Conservation (phyloP, 2,797 vertebrate species). For the Falco berigora region DNA sequence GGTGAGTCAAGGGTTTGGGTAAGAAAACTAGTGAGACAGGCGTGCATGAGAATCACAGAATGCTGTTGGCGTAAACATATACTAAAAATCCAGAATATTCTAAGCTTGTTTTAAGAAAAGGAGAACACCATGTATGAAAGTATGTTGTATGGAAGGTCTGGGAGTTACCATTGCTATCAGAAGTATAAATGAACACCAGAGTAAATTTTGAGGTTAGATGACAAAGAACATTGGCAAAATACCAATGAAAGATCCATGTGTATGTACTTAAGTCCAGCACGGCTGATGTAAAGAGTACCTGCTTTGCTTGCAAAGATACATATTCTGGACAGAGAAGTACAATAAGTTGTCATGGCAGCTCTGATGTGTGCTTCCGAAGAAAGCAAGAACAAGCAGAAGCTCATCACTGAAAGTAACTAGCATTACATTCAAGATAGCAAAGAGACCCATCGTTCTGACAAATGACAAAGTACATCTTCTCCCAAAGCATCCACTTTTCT, state of each 20-base stretch:
- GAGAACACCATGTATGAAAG: not conserved
- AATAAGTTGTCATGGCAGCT: not conserved
- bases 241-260: not conserved
- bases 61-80: not conserved
- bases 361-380: not conserved
- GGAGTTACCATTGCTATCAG: not conserved
- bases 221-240: not conserved
- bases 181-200: not conserved
- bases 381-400: not conserved
- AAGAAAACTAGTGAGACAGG: not conserved
- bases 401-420: not conserved
- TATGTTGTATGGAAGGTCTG: not conserved
- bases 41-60: not conserved
- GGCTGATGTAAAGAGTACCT: not conserved
- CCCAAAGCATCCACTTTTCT: not conserved
- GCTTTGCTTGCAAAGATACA: not conserved
- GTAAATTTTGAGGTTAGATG: not conserved
- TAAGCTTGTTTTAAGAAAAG: not conserved
- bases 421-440: not conserved
- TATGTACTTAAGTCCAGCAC: not conserved
- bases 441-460: not conserved
- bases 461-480: not conserved
- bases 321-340: not conserved
- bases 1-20: not conserved
- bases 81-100: not conserved